Percentiles rank a stretch among this genome's conserved stretches.
Evolutionary conservation across 2,113 vertebrate genomes (phyloP).

Genomic region (Tyto alba): DNA sequence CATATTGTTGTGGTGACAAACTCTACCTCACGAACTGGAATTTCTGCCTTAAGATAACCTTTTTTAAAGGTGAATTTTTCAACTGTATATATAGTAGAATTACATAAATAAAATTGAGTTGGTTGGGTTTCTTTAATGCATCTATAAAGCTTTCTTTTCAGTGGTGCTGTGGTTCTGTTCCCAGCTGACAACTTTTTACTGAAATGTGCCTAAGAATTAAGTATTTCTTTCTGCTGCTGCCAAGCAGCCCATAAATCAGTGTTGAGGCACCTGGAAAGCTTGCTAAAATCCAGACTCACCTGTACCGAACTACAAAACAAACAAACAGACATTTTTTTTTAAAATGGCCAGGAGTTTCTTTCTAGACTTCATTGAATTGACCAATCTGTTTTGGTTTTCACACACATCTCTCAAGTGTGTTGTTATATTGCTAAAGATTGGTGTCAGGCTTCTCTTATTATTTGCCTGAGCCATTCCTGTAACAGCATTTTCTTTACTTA

Average conservation of each 20-base stretch:
- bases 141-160: not conserved
- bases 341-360: not conserved
- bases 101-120: not conserved
- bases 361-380: not conserved
- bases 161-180: not conserved
- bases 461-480: not conserved
- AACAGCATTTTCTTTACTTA: not conserved
- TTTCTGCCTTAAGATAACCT: not conserved
- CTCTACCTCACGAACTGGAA: not conserved
- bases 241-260: conserved; percentile 2
- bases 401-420: not conserved
- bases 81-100: not conserved
- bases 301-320: not conserved
- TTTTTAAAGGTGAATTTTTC: not conserved
- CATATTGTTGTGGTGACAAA: not conserved
- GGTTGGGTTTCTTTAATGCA: not conserved
- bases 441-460: not conserved
- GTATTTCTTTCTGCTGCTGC: not conserved
- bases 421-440: not conserved
- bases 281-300: not conserved
- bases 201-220: not conserved
- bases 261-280: not conserved
- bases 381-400: not conserved
- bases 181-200: not conserved
- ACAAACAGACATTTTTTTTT: not conserved